These are phyloP conservation scores for Nycticebus coucang DNA, from an alignment of 2,113 vertebrate genomes.

Conservation along the genomic window DNA sequence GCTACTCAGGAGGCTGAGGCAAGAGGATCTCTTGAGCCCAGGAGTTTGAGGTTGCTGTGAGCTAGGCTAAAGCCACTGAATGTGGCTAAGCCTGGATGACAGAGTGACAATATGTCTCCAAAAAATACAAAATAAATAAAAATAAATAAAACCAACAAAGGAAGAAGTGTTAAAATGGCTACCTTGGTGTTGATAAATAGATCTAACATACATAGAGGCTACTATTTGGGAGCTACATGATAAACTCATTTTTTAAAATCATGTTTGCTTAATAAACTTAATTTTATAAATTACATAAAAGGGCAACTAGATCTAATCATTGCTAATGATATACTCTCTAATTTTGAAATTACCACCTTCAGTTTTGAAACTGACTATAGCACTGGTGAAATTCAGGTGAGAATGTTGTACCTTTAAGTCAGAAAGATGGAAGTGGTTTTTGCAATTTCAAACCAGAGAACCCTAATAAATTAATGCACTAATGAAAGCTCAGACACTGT, in stretches of 20 bases:
- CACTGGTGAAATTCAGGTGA: not conserved
- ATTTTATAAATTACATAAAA: conserved; percentile 28
- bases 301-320: not conserved
- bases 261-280: not conserved
- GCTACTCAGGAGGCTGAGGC: too few relatives aligned
- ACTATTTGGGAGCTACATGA: not conserved
- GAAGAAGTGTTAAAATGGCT: not conserved
- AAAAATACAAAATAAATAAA: too few relatives aligned
- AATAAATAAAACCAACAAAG: too few relatives aligned
- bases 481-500: not conserved
- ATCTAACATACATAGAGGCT: not conserved
- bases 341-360: not conserved
- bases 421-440: not conserved
- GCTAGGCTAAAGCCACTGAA: too few relatives aligned
- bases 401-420: not conserved
- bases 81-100: too few relatives aligned
- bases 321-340: not conserved
- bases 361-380: not conserved
- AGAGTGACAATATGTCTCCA: too few relatives aligned
- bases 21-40: too few relatives aligned
- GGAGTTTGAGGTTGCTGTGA: too few relatives aligned
- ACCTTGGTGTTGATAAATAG: not conserved
- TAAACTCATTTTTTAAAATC: not conserved
- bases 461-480: not conserved
- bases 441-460: not conserved